Evolutionary conservation across 2,888 invertebrate genomes (phyloP), one percentile per base, ranked within the genome.

Genomic region (Agrypnus murinus): DNA sequence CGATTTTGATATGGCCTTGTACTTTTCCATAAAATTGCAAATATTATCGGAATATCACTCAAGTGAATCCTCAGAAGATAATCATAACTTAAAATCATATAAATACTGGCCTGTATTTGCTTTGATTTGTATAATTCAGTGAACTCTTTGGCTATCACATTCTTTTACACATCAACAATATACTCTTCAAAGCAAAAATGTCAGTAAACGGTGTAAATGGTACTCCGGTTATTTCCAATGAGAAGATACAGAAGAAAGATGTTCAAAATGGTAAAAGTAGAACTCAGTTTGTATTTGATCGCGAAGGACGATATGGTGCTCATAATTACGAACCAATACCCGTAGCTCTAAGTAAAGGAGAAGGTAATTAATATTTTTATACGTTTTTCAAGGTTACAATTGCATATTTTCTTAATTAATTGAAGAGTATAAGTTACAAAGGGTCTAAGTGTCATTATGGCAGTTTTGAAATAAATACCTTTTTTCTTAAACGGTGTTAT

Each of bases 311-410:
- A 84, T 95, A 92, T 85, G 97, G 97, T 0, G 98, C 99, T 32
- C 96, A 96, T 82, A 99, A 99, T 87, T 99, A 99, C 85, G 94
- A 95, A 77, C 97, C 99, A 0, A 82, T 99, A 15, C 97, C 98
- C 0, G 99, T 97, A 0, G 99, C 97, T 0, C 85, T 99, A 10
- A 87, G 88, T 67, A 92, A 90, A 75, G 99, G 93, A 57, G 89
- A 98, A 89, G 97, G 95, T 94, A 84, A 83, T 19, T 19, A 43
- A 53, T 19, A 64, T 19, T 36, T 50, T 31, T 14, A 48, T 10
- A 34, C 9, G 14, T 38, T 12, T n/a, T n/a, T n/a, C n/a, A n/a
- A n/a, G n/a, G n/a, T n/a, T n/a, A n/a, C n/a, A n/a, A n/a, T n/a
- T n/a, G n/a, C n/a, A n/a, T n/a, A n/a, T n/a, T n/a, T n/a, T n/a